phyloP scores from a whole-genome alignment of 2,113 vertebrate species.

The Electrona antarctica region DNA sequence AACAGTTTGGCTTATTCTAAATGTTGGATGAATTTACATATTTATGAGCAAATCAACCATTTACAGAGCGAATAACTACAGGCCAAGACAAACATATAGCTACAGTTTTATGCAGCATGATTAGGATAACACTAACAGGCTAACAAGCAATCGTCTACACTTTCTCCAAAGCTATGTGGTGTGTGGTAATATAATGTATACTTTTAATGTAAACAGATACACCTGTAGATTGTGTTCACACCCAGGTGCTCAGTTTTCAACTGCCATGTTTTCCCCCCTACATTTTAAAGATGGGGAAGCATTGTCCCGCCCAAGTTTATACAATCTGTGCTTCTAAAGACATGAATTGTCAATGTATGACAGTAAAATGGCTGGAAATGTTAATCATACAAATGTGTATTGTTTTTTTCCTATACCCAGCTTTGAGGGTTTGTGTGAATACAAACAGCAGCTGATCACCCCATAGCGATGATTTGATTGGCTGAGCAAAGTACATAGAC shows the following conservation, averaged over 20 bases:
- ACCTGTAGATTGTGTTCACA: conserved; percentile 12
- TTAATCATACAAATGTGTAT: neutral
- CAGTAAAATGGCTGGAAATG: neutral
- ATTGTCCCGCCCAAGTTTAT: neutral
- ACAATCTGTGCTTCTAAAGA: neutral
- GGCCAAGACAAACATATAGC: neutral
- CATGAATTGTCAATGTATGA: no score
- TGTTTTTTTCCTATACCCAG: conserved; percentile 7
- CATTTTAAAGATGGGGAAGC: neutral
- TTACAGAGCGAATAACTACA: neutral
- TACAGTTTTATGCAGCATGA: neutral
- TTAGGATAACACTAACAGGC: neutral
- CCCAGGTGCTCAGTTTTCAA: neutral
- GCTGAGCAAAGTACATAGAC: no score
- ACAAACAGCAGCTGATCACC: no score
- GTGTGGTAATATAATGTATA: neutral
- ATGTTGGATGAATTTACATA: neutral
- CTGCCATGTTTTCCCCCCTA: neutral
- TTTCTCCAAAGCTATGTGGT: neutral
- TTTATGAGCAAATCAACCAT: neutral
- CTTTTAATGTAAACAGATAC: neutral
- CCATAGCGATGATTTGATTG: no score
- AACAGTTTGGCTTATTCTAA: neutral
- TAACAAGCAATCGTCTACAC: neutral
- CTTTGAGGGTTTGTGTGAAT: neutral